Conservation (phyloP, 2,888 invertebrate genomes). For the Drosophila suboccidentalis region DNA sequence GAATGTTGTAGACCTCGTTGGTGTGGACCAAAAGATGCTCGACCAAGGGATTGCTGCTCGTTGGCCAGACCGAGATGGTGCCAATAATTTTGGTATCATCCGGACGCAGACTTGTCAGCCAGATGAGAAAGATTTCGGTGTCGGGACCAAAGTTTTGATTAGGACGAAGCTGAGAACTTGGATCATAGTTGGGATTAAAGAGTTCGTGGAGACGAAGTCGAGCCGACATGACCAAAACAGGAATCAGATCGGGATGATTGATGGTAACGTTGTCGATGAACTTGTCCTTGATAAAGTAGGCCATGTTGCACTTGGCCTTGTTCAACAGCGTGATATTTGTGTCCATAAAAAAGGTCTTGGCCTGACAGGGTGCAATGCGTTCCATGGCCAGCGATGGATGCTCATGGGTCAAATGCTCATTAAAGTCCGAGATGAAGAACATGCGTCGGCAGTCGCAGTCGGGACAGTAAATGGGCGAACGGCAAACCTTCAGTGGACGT, state of each 20-base stretch:
- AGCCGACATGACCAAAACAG: slow-evolving; percentile 81
- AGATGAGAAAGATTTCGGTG: slow-evolving; percentile 72
- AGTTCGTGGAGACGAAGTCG: slow-evolving; percentile 64
- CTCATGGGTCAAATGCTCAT: slow-evolving; percentile 75
- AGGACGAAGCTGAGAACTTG: not conserved
- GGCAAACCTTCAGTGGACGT: slow-evolving; percentile 59
- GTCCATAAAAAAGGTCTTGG: slow-evolving; percentile 81
- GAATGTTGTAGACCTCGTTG: slow-evolving; percentile 76
- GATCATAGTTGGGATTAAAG: slow-evolving; percentile 11
- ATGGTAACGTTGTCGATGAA: slow-evolving; percentile 67
- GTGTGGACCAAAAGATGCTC: slow-evolving; percentile 74
- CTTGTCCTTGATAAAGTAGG: slow-evolving; percentile 78
- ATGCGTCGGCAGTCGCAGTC: slow-evolving; percentile 69
- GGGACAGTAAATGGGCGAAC: slow-evolving; percentile 77
- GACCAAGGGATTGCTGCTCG: slow-evolving; percentile 47
- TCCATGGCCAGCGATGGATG: slow-evolving; percentile 78
- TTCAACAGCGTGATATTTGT: slow-evolving; percentile 59
- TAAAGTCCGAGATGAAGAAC: slow-evolving; percentile 81
- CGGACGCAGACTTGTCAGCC: slow-evolving; percentile 79
- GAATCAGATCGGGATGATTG: slow-evolving; percentile 73
- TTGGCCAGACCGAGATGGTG: slow-evolving; percentile 77
- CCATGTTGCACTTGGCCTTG: slow-evolving; percentile 71
- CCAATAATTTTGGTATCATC: slow-evolving; percentile 63
- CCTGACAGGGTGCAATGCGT: slow-evolving; percentile 68
- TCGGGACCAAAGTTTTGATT: not conserved